Evolutionary conservation across 2,888 invertebrate species (phyloP), one percentile per base, ranked within the genome.

Genomic region (Hypselothyrea guttata): DNA sequence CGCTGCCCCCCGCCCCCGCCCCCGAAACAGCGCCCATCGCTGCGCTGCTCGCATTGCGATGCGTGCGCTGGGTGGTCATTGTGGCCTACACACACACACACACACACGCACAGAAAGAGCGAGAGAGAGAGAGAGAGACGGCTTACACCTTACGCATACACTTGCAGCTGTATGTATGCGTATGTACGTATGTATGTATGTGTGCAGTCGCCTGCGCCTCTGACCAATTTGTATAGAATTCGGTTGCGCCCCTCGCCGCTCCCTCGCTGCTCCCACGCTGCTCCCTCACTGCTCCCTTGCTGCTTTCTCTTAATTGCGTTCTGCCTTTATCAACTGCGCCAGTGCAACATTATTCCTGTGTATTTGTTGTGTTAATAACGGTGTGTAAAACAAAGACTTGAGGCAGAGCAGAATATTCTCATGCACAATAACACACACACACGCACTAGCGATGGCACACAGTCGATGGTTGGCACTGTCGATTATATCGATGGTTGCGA

Each of bases 61-160:
- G 79, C 35, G 81, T 67, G 49, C 81, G 75, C 64, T 82, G 81
- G 63, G 79, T 77, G 71, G 83, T 71, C 81, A 81, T 77, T 76
- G 55, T 65, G 37, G 8, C 13, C 13, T 22, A 28, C 46, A 34
- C 13, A 37, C 12, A 47, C 33, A 56, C 13, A 22, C 30, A 57
- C 46, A n/a, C n/a, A n/a, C n/a, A n/a, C n/a, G n/a, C n/a, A n/a
- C n/a, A n/a, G n/a, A n/a, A n/a, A n/a, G n/a, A 41, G 9, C 13
- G 22, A 22, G 4, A 22, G 22, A 22, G 4, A 22, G 22, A 22
- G 4, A 22, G 22, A 22, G 4, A 22, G 22, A 4, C 33, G 40
- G n/a, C n/a, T n/a, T n/a, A n/a, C n/a, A n/a, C n/a, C 13, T 13
- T 22, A 28, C 46, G 34, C 13, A 37, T 12, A 47, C 33, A 56